Conservation (phyloP, 2,113 vertebrate genomes). For the Ciconia maguari region DNA sequence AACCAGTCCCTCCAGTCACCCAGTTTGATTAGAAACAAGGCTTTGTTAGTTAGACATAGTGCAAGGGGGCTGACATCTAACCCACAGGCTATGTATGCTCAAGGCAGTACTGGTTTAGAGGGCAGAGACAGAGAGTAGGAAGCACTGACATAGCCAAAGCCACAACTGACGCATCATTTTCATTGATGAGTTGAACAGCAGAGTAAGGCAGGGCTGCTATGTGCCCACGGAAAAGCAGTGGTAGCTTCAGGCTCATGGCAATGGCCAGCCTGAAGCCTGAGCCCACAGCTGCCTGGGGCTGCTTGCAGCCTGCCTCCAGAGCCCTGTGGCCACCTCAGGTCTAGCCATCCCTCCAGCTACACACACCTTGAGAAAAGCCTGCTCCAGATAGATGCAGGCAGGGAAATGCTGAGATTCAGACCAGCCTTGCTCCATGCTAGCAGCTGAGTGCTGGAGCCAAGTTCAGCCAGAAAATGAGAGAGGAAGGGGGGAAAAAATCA, state of each 20-base stretch:
- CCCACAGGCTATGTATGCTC: neutral
- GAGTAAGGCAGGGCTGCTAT: neutral
- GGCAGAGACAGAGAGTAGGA: neutral
- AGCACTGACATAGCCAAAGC: neutral
- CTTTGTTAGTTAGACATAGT: accelerated
- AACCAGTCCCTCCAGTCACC: neutral
- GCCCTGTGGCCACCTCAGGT: neutral
- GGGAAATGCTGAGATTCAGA: neutral
- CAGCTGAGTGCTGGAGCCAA: neutral
- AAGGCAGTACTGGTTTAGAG: neutral
- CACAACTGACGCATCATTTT: neutral
- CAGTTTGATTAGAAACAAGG: neutral
- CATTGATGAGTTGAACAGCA: neutral
- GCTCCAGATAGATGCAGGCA: neutral
- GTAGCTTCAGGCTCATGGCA: neutral
- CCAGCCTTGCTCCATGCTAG: neutral
- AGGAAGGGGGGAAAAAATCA: neutral
- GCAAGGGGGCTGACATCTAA: neutral
- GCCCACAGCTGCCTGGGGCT: accelerated
- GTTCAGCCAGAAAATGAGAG: neutral
- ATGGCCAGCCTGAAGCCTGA: neutral
- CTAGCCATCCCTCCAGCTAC: neutral
- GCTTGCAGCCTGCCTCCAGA: neutral
- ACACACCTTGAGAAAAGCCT: neutral
- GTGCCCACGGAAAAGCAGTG: accelerated